Percentiles rank a stretch among this genome's conserved stretches.
Evolutionary conservation across 1,140 invertebrate species (phyloP).

Genomic region (Diploscapter pachys): DNA sequence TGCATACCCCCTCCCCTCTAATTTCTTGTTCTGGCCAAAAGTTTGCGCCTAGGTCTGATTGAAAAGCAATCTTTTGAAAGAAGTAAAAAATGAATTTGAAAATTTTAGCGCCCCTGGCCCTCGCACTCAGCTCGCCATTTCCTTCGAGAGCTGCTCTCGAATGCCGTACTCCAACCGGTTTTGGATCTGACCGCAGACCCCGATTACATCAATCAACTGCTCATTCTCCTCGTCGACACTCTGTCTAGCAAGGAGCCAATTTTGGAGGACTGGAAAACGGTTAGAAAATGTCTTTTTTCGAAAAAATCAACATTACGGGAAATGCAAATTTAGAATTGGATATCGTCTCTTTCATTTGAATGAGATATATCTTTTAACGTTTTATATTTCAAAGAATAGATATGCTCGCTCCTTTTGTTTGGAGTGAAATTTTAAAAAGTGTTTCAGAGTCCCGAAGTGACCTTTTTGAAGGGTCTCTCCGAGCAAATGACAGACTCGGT

Average conservation of each 20-base stretch:
- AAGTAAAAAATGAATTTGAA: not conserved
- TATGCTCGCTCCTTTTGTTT: too few relatives aligned
- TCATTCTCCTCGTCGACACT: conserved; percentile 33
- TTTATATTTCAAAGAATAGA: too few relatives aligned
- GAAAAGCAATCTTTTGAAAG: conserved; percentile 7
- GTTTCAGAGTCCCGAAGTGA: conserved; percentile 22
- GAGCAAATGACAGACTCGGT: conserved; percentile 21
- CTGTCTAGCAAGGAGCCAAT: too few relatives aligned
- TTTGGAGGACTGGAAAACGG: too few relatives aligned
- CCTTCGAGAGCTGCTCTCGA: conserved; percentile 34
- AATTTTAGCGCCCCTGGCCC: conserved; percentile 17
- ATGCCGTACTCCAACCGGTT: conserved; percentile 36
- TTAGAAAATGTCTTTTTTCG: too few relatives aligned
- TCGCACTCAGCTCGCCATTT: conserved; percentile 35
- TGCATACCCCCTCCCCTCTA: too few relatives aligned
- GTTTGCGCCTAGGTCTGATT: not conserved
- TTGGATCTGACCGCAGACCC: conserved; percentile 39
- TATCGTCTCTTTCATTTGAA: too few relatives aligned
- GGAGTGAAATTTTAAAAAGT: too few relatives aligned
- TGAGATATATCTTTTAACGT: too few relatives aligned
- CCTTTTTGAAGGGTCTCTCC: conserved; percentile 28
- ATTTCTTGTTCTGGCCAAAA: too few relatives aligned
- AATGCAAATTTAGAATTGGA: too few relatives aligned
- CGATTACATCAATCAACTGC: conserved; percentile 41
- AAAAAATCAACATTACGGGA: too few relatives aligned